These are phyloP conservation scores for Conistra vaccinii DNA, from an alignment of 2,888 invertebrate genomes.

Conservation along the genomic window DNA sequence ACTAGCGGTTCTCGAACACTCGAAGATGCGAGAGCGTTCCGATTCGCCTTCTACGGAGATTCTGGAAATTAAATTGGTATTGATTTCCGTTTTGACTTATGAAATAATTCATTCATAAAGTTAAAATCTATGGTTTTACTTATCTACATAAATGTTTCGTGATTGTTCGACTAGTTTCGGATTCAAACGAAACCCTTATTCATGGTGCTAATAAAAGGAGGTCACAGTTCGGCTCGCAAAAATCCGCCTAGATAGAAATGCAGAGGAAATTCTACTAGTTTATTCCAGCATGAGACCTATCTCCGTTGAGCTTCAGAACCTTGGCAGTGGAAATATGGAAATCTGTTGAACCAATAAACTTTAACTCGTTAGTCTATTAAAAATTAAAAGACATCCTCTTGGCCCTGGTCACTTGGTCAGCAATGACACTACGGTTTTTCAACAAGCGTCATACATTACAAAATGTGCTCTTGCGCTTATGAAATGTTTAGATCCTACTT, in stretches of 20 bases:
- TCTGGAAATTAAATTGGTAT: not conserved
- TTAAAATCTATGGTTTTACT: not conserved
- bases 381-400: not conserved
- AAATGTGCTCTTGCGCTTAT: constrained; percentile 1
- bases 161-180: not conserved
- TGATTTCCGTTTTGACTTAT: not conserved
- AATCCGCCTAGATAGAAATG: not conserved
- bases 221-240: not conserved
- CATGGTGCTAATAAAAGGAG: not conserved
- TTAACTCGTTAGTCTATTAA: not conserved
- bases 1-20: constrained; percentile 73
- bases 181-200: not conserved
- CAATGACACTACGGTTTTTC: constrained; percentile 4
- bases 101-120: too few relatives aligned
- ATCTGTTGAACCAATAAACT: not conserved
- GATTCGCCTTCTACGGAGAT: constrained; percentile 5
- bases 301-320: not conserved
- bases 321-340: not conserved
- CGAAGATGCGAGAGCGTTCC: constrained; percentile 4
- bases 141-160: not conserved
- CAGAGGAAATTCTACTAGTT: too few relatives aligned
- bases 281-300: not conserved
- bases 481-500: constrained; percentile 12
- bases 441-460: not conserved
- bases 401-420: not conserved